Conservation (phyloP, 2,797 vertebrate species). For the Dermochelys coriacea region DNA sequence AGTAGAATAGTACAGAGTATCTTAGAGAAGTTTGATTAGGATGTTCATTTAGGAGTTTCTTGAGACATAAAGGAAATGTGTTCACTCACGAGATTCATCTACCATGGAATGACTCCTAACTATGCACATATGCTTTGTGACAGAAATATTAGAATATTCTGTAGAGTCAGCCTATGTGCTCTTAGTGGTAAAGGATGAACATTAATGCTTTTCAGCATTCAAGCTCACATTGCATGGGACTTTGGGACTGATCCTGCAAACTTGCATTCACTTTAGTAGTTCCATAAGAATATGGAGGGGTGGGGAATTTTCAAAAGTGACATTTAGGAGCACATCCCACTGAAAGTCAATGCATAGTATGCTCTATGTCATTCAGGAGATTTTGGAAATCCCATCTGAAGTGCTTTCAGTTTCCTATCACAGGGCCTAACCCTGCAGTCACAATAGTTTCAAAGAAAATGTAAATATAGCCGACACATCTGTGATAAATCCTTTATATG, state of each 20-base stretch:
- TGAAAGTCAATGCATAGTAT: background rate
- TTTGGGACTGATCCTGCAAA: background rate
- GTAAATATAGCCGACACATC: background rate
- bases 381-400: background rate
- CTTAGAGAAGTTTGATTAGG: conserved; percentile 4
- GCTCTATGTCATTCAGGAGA: background rate
- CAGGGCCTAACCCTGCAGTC: background rate
- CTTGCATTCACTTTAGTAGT: background rate
- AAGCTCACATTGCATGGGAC: background rate
- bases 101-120: conserved; percentile 43
- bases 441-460: background rate
- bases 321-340: background rate
- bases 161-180: background rate
- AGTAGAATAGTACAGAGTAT: background rate
- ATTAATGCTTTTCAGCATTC: background rate
- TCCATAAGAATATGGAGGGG: background rate
- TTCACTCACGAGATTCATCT: conserved; percentile 39
- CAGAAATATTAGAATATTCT: conserved; percentile 59
- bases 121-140: background rate
- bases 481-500: background rate
- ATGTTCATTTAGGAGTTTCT: conserved; percentile 42
- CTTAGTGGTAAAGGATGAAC: background rate
- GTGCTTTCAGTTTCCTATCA: background rate
- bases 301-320: accelerated
- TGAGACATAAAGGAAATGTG: conserved; percentile 58